Conservation (phyloP, 2,797 vertebrate species). For the Poeciliopsis turneri region DNA sequence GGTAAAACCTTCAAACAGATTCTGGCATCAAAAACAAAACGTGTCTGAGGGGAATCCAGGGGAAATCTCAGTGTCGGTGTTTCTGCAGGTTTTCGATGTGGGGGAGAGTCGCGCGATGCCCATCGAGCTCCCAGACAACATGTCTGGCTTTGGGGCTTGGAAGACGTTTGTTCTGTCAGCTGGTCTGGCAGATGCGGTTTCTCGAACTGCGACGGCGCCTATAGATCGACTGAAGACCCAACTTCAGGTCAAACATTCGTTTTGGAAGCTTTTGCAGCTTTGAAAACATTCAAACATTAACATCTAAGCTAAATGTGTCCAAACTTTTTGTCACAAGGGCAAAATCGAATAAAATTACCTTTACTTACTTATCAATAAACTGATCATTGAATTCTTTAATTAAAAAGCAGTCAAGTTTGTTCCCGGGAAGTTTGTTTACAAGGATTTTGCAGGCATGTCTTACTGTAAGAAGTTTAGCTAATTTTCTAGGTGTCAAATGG, state of each 20-base stretch:
- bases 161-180: constrained; percentile 75
- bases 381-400: no score
- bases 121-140: constrained; percentile 72
- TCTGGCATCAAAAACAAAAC: background rate
- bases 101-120: constrained; percentile 80
- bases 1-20: constrained; percentile 49
- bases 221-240: constrained; percentile 82
- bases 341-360: no score
- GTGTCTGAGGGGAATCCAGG: background rate
- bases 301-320: background rate
- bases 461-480: no score
- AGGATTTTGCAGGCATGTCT: no score
- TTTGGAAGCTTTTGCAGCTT: background rate
- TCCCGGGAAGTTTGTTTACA: no score
- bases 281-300: background rate
- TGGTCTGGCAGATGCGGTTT: constrained; percentile 77
- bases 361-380: no score
- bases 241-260: constrained; percentile 73
- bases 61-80: background rate
- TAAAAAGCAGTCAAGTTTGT: no score
- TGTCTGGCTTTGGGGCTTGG: constrained; percentile 68
- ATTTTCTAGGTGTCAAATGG: no score
- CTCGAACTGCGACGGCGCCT: constrained; percentile 79
- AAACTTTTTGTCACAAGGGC: no score
- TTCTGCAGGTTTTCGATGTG: constrained; percentile 79